These are phyloP conservation scores for Neria commutata DNA, from an alignment of 2,888 invertebrate species.

Conservation along the genomic window DNA sequence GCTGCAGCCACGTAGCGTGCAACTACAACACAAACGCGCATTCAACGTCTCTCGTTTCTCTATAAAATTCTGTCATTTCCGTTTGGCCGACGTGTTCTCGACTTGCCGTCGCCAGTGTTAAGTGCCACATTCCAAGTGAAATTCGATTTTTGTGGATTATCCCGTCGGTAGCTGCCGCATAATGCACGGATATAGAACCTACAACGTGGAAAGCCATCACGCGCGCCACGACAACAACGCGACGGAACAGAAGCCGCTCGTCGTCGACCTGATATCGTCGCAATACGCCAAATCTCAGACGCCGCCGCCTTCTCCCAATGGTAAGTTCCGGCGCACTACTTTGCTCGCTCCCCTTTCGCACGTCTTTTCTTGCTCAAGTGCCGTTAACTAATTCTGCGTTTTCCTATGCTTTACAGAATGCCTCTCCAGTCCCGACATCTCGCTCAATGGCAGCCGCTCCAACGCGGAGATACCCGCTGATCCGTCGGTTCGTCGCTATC, in stretches of 20 bases:
- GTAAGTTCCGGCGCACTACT: conserved; percentile 42
- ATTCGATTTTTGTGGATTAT: background rate
- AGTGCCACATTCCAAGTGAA: background rate
- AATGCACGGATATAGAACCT: conserved; percentile 63
- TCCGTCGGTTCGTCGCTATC: conserved; percentile 82
- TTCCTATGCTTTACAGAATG: conserved; percentile 57
- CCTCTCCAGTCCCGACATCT: conserved; percentile 60
- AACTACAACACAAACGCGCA: conserved; percentile 37
- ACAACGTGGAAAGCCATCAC: conserved; percentile 56
- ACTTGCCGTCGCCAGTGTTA: no score
- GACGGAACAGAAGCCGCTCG: conserved; percentile 63
- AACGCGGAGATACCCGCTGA: conserved; percentile 63
- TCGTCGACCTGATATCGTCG: conserved; percentile 68
- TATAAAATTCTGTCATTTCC: background rate
- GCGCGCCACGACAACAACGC: conserved; percentile 38
- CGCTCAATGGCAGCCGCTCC: conserved; percentile 51
- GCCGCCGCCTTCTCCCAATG: conserved; percentile 66
- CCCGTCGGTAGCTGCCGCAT: no score
- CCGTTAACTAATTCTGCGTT: background rate
- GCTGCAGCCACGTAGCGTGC: conserved; percentile 45
- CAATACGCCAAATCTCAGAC: conserved; percentile 64
- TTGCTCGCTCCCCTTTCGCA: conserved; percentile 9
- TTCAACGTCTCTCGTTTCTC: background rate
- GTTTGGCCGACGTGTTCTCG: background rate
- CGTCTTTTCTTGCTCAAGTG: background rate